Conservation (phyloP, 2,888 invertebrate genomes). For the Synergus laeviventris region DNA sequence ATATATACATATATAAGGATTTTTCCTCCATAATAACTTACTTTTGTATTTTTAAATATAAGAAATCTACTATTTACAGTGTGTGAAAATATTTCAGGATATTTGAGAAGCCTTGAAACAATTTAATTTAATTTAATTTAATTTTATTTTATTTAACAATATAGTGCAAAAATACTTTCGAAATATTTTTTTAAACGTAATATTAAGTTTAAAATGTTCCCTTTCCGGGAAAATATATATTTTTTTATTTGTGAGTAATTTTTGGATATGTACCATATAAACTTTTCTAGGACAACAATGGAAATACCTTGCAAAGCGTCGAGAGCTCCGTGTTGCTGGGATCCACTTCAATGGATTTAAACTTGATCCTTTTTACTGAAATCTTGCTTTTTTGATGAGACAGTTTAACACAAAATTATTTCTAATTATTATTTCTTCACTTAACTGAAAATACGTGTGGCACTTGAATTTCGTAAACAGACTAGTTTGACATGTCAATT, state of each 20-base stretch:
- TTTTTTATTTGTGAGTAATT: neutral
- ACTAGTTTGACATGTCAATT: conserved; percentile 50
- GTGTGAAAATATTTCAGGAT: neutral
- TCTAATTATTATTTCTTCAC: conserved; percentile 10
- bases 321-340: conserved; percentile 73
- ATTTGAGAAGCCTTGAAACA: neutral
- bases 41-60: neutral
- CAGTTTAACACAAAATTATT: conserved; percentile 39
- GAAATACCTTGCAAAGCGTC: conserved; percentile 71
- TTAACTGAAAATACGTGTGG: conserved; percentile 6
- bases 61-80: neutral
- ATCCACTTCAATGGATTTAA: conserved; percentile 66
- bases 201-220: neutral
- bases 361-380: conserved; percentile 36
- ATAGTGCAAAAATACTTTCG: too few species aligned
- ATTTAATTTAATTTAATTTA: neutral
- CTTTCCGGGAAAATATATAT: conserved; percentile 16
- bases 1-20: too few species aligned
- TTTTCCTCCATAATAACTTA: neutral
- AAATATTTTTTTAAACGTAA: neutral
- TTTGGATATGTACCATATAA: neutral
- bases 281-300: conserved; percentile 3
- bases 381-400: conserved; percentile 34
- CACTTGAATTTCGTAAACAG: conserved; percentile 40
- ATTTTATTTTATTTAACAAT: neutral